Percentiles rank a stretch among this genome's conserved stretches.
Evolutionary conservation across 2,888 invertebrate genomes (phyloP).

Genomic region (Hirtodrosophila confusa): DNA sequence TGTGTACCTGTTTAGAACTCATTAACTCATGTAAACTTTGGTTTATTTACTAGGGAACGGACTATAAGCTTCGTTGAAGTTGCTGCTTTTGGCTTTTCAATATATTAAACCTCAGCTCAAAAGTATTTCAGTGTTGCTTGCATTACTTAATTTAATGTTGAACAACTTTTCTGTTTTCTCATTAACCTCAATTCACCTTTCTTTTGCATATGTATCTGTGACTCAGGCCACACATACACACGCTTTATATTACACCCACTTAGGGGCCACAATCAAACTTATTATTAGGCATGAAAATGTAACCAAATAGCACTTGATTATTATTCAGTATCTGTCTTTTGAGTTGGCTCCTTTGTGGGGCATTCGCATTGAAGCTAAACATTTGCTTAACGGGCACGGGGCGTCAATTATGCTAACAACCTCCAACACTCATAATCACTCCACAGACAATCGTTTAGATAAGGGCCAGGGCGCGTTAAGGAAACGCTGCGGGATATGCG

Average conservation of each 20-base stretch:
- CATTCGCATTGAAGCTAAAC: slow-evolving; percentile 8
- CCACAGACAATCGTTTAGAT: slow-evolving; percentile 81
- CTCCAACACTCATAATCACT: slow-evolving; percentile 80
- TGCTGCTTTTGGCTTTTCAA: no score
- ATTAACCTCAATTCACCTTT: slow-evolving; percentile 20
- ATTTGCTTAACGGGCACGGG: slow-evolving; percentile 62
- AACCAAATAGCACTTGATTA: slow-evolving; percentile 73
- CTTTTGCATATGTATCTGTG: not conserved
- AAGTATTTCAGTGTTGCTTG: no score
- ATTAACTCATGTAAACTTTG: slow-evolving; percentile 30
- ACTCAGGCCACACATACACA: not conserved
- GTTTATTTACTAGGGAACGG: slow-evolving; percentile 4
- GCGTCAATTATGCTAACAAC: slow-evolving; percentile 81
- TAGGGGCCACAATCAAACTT: slow-evolving; percentile 39
- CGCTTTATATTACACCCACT: slow-evolving; percentile 8
- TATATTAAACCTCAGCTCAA: no score
- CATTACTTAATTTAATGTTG: no score
- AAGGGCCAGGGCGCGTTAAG: slow-evolving; percentile 75
- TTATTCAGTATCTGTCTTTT: slow-evolving; percentile 69
- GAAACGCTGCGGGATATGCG: slow-evolving; percentile 74
- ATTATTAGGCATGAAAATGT: slow-evolving; percentile 72
- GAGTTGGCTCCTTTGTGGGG: slow-evolving; percentile 14
- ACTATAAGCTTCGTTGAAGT: no score
- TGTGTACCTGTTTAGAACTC: slow-evolving; percentile 21
- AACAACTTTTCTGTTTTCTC: not conserved